A percentile compares a stretch with the other conserved stretches of the same genome.
phyloP scores from a whole-genome alignment of 2,113 vertebrate species.

The Sapayoa aenigma region DNA sequence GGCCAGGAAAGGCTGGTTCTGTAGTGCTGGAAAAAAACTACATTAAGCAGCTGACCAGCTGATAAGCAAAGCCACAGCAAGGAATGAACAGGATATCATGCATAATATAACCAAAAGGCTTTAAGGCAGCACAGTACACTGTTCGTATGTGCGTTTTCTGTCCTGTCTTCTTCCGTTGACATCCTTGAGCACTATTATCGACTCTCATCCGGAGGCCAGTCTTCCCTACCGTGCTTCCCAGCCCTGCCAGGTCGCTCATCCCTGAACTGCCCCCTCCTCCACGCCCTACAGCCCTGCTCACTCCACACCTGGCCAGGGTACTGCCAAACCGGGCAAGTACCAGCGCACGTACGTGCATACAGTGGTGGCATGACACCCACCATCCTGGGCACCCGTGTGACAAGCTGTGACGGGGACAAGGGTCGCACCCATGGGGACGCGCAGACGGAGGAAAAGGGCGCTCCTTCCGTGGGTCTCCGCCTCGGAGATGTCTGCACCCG shows the following conservation, averaged over 20 bases:
- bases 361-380: background rate
- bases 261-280: background rate
- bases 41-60: background rate
- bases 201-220: background rate
- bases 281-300: rapidly evolving
- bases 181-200: background rate
- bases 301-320: background rate
- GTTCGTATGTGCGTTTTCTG: background rate
- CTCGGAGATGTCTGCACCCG: background rate
- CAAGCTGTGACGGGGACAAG: background rate
- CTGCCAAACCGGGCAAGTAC: background rate
- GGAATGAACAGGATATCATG: background rate
- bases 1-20: background rate
- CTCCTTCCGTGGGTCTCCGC: background rate
- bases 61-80: background rate
- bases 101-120: background rate
- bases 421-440: background rate
- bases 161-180: background rate
- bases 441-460: background rate
- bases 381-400: background rate
- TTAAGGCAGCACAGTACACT: background rate
- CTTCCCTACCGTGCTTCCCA: background rate
- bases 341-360: background rate
- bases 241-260: background rate
- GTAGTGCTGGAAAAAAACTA: background rate